phyloP scores from a whole-genome alignment of 2,113 vertebrate species.

The Hypocryptadius cinnamomeus region DNA sequence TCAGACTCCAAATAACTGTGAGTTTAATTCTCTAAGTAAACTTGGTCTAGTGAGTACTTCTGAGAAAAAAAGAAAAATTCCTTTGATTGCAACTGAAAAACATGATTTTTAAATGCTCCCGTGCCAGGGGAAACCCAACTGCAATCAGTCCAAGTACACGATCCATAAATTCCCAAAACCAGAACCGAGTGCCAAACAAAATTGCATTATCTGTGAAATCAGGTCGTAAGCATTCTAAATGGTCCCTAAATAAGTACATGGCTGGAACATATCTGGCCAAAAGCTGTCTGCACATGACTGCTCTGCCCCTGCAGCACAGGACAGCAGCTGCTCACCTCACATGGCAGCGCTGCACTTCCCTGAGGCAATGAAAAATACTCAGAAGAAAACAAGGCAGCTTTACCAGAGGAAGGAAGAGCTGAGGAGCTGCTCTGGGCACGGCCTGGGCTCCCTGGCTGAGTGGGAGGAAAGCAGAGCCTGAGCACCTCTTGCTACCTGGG shows the following conservation, averaged over 20 bases:
- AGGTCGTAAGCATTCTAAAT: neutral
- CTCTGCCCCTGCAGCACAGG: neutral
- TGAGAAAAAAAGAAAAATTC: neutral
- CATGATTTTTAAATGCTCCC: neutral
- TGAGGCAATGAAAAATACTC: neutral
- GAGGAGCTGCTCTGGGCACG: neutral
- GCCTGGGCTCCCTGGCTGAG: neutral
- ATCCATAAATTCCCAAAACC: neutral
- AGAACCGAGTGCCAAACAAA: neutral
- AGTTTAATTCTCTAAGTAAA: neutral
- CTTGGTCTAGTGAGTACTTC: neutral
- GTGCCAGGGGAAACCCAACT: neutral
- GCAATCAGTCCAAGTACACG: neutral
- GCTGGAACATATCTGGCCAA: neutral
- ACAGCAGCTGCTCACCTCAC: neutral
- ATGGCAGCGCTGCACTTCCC: neutral
- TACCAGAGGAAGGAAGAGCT: neutral
- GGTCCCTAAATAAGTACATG: neutral
- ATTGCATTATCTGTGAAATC: neutral
- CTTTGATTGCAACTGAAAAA: neutral
- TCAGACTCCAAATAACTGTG: neutral
- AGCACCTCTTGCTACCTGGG: neutral
- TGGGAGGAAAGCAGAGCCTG: neutral
- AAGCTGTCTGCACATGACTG: neutral
- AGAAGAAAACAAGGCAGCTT: neutral